Conservation (phyloP, 2,797 vertebrate species). For the Geotrypetes seraphini region DNA sequence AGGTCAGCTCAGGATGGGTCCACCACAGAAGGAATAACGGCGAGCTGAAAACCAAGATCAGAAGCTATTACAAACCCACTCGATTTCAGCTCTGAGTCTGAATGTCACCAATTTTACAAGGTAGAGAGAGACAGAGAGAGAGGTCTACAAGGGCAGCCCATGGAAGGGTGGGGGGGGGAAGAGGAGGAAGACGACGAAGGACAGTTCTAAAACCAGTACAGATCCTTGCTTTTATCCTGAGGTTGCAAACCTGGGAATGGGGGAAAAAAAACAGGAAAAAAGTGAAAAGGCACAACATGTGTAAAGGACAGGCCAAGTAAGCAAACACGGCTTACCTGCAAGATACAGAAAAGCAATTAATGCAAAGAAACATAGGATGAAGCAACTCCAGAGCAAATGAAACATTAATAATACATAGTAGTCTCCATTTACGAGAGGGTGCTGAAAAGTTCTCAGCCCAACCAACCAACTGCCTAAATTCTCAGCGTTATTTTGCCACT, state of each 20-base stretch:
- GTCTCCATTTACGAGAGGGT: too few species aligned
- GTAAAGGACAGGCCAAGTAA: slow-evolving; percentile 40
- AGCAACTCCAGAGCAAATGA: too few species aligned
- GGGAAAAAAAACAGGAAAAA: slow-evolving; percentile 29
- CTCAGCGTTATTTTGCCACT: too few species aligned
- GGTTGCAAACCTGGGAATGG: slow-evolving; percentile 84
- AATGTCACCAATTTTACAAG: slow-evolving; percentile 44
- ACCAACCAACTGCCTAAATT: too few species aligned
- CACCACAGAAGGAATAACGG: slow-evolving; percentile 75
- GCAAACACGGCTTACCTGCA: slow-evolving; percentile 21
- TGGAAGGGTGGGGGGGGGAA: slow-evolving; percentile 42
- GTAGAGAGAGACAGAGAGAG: too few species aligned
- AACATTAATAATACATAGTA: too few species aligned
- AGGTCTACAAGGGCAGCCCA: slow-evolving; percentile 55
- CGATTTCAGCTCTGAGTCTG: slow-evolving; percentile 41
- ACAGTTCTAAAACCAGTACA: slow-evolving; percentile 91
- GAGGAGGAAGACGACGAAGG: too few species aligned
- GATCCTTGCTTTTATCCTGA: slow-evolving; percentile 95
- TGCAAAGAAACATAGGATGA: slow-evolving; percentile 6
- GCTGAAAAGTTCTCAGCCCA: too few species aligned
- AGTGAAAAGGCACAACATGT: slow-evolving; percentile 33
- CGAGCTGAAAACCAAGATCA: slow-evolving; percentile 94
- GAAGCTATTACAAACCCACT: slow-evolving; percentile 79
- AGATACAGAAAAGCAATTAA: slow-evolving; percentile 6
- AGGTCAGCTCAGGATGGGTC: slow-evolving; percentile 82